A percentile compares a stretch with the other conserved stretches of the same genome.
These are phyloP conservation scores for Thermophis baileyi DNA, from an alignment of 2,113 vertebrate genomes.

Conservation along the genomic window DNA sequence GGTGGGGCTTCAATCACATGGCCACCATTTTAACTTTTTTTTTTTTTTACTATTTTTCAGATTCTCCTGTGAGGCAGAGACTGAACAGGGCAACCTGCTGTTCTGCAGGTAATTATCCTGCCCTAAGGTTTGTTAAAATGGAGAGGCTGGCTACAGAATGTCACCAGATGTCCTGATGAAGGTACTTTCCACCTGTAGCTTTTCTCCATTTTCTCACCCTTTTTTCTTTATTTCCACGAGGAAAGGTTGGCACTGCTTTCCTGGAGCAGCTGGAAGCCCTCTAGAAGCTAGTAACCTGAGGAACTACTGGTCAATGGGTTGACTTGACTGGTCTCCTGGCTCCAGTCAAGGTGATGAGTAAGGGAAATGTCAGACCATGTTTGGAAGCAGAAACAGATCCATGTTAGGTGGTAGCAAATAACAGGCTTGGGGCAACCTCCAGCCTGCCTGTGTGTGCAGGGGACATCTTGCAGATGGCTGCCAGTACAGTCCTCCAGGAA, in stretches of 20 bases:
- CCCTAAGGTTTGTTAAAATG: neutral
- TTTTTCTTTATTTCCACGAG: neutral
- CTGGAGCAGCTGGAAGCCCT: neutral
- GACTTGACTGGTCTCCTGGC: neutral
- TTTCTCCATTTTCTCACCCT: neutral
- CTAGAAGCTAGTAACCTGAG: neutral
- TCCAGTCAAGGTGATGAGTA: neutral
- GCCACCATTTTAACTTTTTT: neutral
- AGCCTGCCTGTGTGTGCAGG: neutral
- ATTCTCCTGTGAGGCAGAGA: neutral
- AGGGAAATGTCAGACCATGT: neutral
- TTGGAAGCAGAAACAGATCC: neutral
- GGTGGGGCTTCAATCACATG: neutral
- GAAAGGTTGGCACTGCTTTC: neutral
- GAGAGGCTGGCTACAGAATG: neutral
- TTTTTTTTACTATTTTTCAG: neutral
- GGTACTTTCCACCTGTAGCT: neutral
- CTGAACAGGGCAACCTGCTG: neutral
- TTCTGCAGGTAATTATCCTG: neutral
- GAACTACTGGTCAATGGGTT: neutral
- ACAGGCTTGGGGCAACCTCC: neutral
- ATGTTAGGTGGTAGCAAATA: neutral
- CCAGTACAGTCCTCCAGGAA: neutral
- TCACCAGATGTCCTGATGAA: neutral
- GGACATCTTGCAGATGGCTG: neutral